Base-by-base conservation (phyloP, 2,113 vertebrate species). In the Pachypanchax playfairii region DNA sequence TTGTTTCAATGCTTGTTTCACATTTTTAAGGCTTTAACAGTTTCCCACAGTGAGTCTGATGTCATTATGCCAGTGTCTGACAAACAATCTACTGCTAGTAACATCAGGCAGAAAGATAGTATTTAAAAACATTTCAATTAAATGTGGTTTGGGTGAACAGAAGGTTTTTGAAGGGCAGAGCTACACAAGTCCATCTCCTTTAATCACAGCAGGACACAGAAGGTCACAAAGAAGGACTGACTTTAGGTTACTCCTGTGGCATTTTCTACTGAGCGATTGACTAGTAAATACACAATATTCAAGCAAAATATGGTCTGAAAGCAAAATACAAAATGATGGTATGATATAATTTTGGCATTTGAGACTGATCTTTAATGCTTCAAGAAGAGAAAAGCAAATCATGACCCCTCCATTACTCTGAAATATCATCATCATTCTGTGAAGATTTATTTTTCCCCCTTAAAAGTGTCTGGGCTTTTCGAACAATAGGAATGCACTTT, bases 61-160 rank as follows among this genome's bases (percentile, higher is more conserved):
- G 65, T 73, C 81, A 88, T 85, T 86, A 80, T 76, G 69, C 60
- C 77, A 59, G 70, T 82, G 56, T 79, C 66, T 42, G 60, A 71
- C 66, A 87, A 86, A 87, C 76, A 79, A 58, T 67, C 64, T 65
- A 39, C 70, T 77, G 60, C 69, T 70, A 53, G 63, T 58, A 66
- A 73, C 82, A 73, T 66, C 62, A 46, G 64, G 68, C 61, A 35
- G 61, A 18, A 55, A 65, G 43, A 39, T 42, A 46, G 72, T 59
- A 73, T 75, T 82, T 83, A 76, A 85, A 79, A 87, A 70, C 28
- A 83, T 87, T 78, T 65, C 68, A 36, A 57, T 67, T n/a, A 69
- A 80, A 79, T 80, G 66, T n/a, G 62, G 52, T 70, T 22, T 42
- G 62, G 51, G 33, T 73, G 70, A 80, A 74, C 51, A 64, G 68